These are phyloP conservation scores for Epinephelus awoara DNA, from an alignment of 2,797 vertebrate species.

Conservation along the genomic window DNA sequence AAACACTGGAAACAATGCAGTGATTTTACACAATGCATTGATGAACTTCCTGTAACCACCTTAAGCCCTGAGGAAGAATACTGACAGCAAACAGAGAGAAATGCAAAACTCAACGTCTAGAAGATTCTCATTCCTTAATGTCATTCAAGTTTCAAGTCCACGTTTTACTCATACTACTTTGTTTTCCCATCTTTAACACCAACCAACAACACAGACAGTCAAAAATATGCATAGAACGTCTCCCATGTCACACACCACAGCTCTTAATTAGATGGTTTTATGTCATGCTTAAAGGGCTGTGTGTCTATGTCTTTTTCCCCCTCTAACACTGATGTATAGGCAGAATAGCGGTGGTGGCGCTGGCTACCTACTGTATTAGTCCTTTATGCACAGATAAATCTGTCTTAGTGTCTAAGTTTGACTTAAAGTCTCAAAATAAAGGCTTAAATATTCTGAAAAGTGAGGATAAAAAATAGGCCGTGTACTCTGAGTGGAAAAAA, in stretches of 20 bases:
- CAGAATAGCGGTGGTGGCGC: constrained; percentile 13
- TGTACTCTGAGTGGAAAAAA: constrained; percentile 42
- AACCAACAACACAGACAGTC: background rate
- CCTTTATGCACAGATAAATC: constrained; percentile 36
- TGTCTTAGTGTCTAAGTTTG: constrained; percentile 16
- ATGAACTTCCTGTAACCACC: background rate
- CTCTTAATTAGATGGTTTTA: constrained; percentile 28
- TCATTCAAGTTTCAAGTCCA: too few species aligned
- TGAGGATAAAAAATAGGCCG: constrained; percentile 37
- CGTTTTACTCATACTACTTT: background rate
- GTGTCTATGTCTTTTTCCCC: background rate
- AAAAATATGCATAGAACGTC: background rate
- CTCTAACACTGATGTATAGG: constrained; percentile 12
- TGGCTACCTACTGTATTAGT: constrained; percentile 16
- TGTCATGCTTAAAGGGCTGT: background rate
- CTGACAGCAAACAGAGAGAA: background rate
- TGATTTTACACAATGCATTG: background rate
- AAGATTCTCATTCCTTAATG: background rate
- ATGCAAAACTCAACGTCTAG: background rate
- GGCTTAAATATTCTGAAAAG: constrained; percentile 53
- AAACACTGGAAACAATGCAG: too few species aligned
- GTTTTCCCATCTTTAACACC: background rate
- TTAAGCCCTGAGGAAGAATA: background rate
- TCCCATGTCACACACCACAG: constrained; percentile 30
- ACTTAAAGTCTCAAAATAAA: constrained; percentile 55